These are phyloP conservation scores for Drosophila meridiana DNA, from an alignment of 2,888 invertebrate species.

Conservation along the genomic window DNA sequence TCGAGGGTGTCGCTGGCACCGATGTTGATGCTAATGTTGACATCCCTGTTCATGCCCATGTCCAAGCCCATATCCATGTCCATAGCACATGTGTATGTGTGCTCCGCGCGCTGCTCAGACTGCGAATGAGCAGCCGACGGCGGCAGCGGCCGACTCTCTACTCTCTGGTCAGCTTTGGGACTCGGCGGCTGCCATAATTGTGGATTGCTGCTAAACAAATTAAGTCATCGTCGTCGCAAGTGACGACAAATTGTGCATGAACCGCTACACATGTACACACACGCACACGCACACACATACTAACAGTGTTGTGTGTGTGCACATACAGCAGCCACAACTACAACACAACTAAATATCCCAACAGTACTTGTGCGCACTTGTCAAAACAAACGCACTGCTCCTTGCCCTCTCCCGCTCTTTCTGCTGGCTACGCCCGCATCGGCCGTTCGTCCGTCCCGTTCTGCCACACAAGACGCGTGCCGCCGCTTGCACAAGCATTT, in stretches of 20 bases:
- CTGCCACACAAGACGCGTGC: constrained; percentile 46
- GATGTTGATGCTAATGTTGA: constrained; percentile 12
- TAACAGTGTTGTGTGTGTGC: neutral
- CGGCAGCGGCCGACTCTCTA: constrained; percentile 12
- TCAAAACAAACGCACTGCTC: constrained; percentile 60
- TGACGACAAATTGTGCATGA: constrained; percentile 85
- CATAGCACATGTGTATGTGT: constrained; percentile 5
- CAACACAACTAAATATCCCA: constrained; percentile 32
- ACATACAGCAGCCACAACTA: constrained; percentile 15
- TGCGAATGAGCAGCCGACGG: constrained; percentile 35
- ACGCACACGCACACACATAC: neutral
- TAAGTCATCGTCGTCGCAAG: constrained; percentile 83
- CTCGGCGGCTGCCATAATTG: constrained; percentile 28
- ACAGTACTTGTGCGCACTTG: constrained; percentile 62
- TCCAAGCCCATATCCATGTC: constrained; percentile 5
- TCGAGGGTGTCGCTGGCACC: constrained; percentile 13
- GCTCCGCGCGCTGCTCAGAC: constrained; percentile 16
- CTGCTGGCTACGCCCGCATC: neutral
- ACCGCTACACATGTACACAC: constrained; percentile 42
- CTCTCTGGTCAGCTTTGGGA: constrained; percentile 41
- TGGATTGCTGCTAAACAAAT: constrained; percentile 83
- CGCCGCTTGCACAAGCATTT: constrained; percentile 41
- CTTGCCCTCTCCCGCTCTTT: constrained; percentile 12
- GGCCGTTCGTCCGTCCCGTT: neutral
- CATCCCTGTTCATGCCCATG: constrained; percentile 1